Evolutionary conservation across 2,888 invertebrate genomes (phyloP).

Genomic region (Poecilobothrus nobilitatus): DNA sequence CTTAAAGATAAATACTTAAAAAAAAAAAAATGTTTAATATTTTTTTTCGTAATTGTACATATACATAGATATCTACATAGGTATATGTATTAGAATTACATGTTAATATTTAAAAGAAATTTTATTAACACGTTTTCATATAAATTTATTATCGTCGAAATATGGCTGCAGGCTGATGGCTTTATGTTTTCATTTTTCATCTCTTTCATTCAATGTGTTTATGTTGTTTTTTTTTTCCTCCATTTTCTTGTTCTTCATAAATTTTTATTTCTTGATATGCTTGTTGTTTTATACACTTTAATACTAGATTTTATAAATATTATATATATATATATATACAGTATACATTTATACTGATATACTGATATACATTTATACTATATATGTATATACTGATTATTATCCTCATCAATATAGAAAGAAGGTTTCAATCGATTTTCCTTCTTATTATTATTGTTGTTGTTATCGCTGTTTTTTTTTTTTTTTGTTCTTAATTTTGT

Average conservation of each 20-base stretch:
- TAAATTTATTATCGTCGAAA: slow-evolving; percentile 4
- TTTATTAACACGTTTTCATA: slow-evolving; percentile 4
- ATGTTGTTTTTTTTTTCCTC: not conserved
- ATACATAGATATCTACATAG: too few species aligned
- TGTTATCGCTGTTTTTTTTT: not conserved
- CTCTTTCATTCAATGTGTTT: not conserved
- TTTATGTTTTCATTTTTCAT: slow-evolving; percentile 4
- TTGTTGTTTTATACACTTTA: not conserved
- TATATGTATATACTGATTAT: not conserved
- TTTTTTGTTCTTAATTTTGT: not conserved
- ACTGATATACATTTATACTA: too few species aligned
- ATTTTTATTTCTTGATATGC: not conserved
- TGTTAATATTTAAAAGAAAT: not conserved
- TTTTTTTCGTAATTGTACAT: too few species aligned
- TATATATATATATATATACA: too few species aligned
- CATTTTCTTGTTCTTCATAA: not conserved
- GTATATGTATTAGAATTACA: too few species aligned
- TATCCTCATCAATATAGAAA: not conserved
- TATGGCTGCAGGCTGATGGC: slow-evolving; percentile 1
- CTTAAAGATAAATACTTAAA: too few species aligned
- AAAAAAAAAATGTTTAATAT: too few species aligned
- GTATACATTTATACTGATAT: too few species aligned
- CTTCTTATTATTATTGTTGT: not conserved
- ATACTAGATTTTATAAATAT: not conserved
- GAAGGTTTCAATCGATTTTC: not conserved